phyloP scores from a whole-genome alignment of 2,888 invertebrate genomes.

The Patella pellucida region DNA sequence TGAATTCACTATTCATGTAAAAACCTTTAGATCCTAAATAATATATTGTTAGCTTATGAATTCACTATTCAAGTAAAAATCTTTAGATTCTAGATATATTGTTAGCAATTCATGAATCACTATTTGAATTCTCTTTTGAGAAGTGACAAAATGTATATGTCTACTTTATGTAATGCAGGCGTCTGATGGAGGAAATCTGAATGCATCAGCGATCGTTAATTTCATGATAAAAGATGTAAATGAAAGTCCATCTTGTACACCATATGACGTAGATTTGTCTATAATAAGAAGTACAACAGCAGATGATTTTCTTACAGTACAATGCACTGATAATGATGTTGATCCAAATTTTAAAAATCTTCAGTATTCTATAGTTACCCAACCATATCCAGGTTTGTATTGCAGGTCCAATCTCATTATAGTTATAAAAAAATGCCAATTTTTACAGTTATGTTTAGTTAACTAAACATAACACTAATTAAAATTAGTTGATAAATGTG shows the following conservation, averaged over 20 bases:
- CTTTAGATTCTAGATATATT: no score
- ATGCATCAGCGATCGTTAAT: neutral
- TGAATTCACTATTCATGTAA: neutral
- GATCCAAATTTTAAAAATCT: neutral
- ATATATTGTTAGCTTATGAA: neutral
- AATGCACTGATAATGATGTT: constrained; percentile 12
- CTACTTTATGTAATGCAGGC: neutral
- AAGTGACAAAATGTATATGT: neutral
- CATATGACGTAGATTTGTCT: neutral
- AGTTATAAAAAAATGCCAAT: no score
- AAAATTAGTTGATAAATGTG: no score
- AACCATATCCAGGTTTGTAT: neutral
- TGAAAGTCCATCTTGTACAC: constrained; percentile 13
- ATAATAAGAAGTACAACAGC: neutral
- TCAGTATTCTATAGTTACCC: neutral
- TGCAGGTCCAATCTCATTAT: no score
- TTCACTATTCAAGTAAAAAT: neutral
- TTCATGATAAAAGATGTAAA: constrained; percentile 16
- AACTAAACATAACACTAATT: no score
- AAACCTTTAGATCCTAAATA: neutral
- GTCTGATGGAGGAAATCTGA: neutral
- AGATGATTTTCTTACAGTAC: neutral
- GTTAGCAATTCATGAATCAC: neutral
- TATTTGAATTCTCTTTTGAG: no score
- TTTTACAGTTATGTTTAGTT: no score